Conservation (phyloP, 23 tunicate species). For the Botrylloides violaceus region DNA sequence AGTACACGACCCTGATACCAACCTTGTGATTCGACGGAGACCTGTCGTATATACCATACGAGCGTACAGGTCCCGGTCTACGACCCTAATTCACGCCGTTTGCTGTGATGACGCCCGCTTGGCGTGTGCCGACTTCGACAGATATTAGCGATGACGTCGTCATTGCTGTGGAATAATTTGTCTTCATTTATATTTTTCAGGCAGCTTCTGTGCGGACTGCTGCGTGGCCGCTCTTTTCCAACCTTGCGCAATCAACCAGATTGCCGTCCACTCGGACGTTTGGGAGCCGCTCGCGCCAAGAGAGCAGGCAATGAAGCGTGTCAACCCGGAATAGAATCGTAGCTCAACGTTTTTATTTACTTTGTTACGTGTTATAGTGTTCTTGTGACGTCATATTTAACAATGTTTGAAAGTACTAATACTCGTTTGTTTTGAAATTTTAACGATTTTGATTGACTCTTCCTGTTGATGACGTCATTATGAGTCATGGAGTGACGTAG, state of each 20-base stretch:
- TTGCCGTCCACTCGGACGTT: conserved; percentile 8
- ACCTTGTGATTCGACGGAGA: too few species aligned
- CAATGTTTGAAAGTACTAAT: neutral
- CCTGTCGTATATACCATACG: too few species aligned
- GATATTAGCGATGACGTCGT: too few species aligned
- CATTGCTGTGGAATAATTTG: neutral
- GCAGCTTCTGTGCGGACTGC: neutral
- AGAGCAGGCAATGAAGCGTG: conserved; percentile 9
- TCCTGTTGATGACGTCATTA: too few species aligned
- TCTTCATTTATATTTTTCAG: neutral
- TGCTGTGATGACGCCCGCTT: too few species aligned
- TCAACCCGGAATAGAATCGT: neutral
- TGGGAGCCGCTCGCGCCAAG: neutral
- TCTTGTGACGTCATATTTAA: neutral
- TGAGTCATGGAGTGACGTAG: too few species aligned
- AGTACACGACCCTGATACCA: too few species aligned
- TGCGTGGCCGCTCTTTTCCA: conserved; percentile 1
- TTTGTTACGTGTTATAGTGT: neutral
- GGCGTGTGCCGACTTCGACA: too few species aligned
- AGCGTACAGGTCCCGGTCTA: too few species aligned
- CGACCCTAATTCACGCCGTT: too few species aligned
- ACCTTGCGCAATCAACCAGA: conserved; percentile 10
- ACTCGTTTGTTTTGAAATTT: neutral
- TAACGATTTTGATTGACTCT: neutral
- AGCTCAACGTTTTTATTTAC: neutral